A percentile compares a stretch with the other conserved stretches of the same genome.
These are phyloP conservation scores for Chorisops tibialis DNA, from an alignment of 2,888 invertebrate genomes.

Conservation along the genomic window DNA sequence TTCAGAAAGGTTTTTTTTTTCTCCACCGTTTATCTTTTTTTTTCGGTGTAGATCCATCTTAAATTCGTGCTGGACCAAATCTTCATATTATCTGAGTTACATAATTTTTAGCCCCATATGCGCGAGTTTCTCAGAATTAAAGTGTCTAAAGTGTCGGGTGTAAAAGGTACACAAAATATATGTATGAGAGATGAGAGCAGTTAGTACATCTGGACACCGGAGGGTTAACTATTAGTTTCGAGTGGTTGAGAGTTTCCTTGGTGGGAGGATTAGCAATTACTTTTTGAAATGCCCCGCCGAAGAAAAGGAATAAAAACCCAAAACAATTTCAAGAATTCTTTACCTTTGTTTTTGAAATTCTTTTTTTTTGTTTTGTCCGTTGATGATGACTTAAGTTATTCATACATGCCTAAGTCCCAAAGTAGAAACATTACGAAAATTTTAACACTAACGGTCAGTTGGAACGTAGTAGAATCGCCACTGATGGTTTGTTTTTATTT, in stretches of 20 bases:
- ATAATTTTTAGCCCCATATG: slow-evolving; percentile 1
- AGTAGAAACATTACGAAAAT: slow-evolving; percentile 2
- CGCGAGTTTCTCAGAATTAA: slow-evolving; percentile 12
- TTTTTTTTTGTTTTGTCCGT: background rate
- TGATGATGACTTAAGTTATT: background rate
- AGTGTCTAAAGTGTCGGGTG: background rate
- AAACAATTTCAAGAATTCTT: slow-evolving; percentile 8
- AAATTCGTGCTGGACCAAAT: slow-evolving; percentile 1
- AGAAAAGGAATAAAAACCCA: background rate
- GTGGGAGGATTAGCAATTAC: slow-evolving; percentile 13
- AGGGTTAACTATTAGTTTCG: background rate
- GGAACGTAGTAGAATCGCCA: background rate
- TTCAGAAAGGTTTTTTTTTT: no score
- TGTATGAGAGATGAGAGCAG: background rate
- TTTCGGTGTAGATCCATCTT: background rate
- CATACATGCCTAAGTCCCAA: background rate
- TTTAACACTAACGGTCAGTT: slow-evolving; percentile 20
- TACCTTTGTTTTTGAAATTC: background rate
- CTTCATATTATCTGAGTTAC: background rate
- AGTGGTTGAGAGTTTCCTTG: no score
- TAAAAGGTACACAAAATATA: slow-evolving; percentile 17
- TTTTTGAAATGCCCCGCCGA: background rate
- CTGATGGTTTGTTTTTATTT: slow-evolving; percentile 12
- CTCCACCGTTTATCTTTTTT: no score
- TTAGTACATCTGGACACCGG: slow-evolving; percentile 10